Percentiles rank a stretch among this genome's conserved stretches.
phyloP scores from a whole-genome alignment of 2,888 invertebrate species.

The Agonopterix subpropinquella region DNA sequence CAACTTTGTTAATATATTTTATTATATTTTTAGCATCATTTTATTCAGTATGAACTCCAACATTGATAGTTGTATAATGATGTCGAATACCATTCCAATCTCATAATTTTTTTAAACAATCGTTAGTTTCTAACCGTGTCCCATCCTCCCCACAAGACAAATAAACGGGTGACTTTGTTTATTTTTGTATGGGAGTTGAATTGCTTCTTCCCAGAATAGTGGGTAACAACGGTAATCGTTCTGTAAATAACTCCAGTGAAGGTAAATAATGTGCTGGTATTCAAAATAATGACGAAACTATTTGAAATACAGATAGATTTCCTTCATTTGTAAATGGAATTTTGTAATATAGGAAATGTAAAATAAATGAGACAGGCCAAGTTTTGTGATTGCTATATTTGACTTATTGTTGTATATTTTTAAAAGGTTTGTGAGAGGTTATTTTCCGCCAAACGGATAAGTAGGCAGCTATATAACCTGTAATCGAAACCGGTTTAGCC shows the following conservation, averaged over 20 bases:
- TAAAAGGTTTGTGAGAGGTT: constrained; percentile 49
- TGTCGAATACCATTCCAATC: constrained; percentile 22
- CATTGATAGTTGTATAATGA: neutral
- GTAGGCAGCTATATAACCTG: constrained; percentile 68
- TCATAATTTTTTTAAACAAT: constrained; percentile 53
- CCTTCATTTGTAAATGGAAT: constrained; percentile 4
- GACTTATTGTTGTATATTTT: too few species aligned
- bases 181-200: constrained; percentile 62
- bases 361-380: too few species aligned
- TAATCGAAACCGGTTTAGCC: constrained; percentile 71
- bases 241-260: constrained; percentile 43
- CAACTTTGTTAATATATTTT: neutral
- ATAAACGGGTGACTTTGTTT: constrained; percentile 63
- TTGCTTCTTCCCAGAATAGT: constrained; percentile 59
- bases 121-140: constrained; percentile 49
- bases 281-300: neutral
- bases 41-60: too few species aligned
- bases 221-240: constrained; percentile 57
- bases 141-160: constrained; percentile 57
- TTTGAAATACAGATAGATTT: neutral
- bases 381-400: too few species aligned
- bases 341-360: too few species aligned
- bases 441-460: constrained; percentile 72
- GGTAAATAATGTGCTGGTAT: constrained; percentile 6
- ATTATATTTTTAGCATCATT: too few species aligned